Conservation (phyloP, 2,888 invertebrate genomes). For the Halictus quadricinctus region DNA sequence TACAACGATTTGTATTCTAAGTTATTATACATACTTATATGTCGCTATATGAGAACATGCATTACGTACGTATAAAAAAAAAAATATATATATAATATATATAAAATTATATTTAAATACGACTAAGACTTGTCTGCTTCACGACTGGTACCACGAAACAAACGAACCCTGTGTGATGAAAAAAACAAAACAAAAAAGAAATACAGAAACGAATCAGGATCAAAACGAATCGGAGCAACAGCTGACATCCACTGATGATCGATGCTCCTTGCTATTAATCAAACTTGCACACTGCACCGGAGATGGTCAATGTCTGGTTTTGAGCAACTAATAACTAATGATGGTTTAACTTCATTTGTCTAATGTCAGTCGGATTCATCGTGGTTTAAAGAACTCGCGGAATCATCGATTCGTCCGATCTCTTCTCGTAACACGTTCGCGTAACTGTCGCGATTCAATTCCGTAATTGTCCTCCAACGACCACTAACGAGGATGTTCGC, state of each 20-base stretch:
- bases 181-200: background rate
- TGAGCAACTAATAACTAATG: constrained; percentile 2
- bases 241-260: constrained; percentile 52
- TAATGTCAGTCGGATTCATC: no score
- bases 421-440: background rate
- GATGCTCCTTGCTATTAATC: constrained; percentile 33
- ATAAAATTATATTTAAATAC: constrained; percentile 62
- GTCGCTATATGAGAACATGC: constrained; percentile 61
- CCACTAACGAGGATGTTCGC: no score
- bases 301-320: constrained; percentile 33
- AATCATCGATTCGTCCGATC: background rate
- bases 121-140: constrained; percentile 55
- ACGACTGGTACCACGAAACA: constrained; percentile 37
- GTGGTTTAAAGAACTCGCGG: background rate
- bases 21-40: constrained; percentile 66
- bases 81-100: background rate
- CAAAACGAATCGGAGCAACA: constrained; percentile 22
- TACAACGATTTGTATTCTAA: constrained; percentile 72
- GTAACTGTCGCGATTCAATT: no score
- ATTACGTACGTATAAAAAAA: constrained; percentile 63
- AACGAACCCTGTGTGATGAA: constrained; percentile 17
- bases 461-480: no score
- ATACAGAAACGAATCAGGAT: background rate
- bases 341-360: background rate
- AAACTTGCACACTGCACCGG: constrained; percentile 7